Conservation (phyloP, 2,888 invertebrate species). For the Harpagoxenus sublaevis region DNA sequence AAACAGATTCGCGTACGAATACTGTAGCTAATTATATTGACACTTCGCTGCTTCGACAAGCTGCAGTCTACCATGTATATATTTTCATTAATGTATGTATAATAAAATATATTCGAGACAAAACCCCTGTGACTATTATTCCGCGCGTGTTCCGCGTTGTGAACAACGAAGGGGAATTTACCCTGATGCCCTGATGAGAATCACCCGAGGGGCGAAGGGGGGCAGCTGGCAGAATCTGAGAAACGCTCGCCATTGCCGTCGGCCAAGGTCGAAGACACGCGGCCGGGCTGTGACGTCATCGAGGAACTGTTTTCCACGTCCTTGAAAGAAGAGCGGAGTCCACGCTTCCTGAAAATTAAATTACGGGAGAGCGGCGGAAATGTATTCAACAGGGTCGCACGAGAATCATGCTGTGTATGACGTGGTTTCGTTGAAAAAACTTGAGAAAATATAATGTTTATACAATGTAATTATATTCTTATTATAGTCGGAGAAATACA, state of each 20-base stretch:
- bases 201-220: too few relatives aligned
- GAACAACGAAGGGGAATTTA: conserved; percentile 4
- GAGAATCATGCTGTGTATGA: too few relatives aligned
- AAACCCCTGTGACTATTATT: conserved; percentile 40
- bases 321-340: conserved; percentile 15
- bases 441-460: background rate
- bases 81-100: conserved; percentile 86
- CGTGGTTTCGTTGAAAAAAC: background rate
- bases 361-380: background rate
- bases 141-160: background rate
- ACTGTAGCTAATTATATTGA: conserved; percentile 78
- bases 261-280: conserved; percentile 1
- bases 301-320: conserved; percentile 24
- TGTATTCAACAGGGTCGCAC: background rate
- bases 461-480: background rate
- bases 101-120: conserved; percentile 83
- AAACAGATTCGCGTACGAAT: conserved; percentile 70
- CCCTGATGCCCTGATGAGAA: too few relatives aligned
- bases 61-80: conserved; percentile 86
- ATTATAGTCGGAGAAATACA: background rate
- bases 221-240: background rate
- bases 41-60: conserved; percentile 84
- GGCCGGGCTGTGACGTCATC: conserved; percentile 21
- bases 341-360: background rate
- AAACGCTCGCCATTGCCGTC: conserved; percentile 4